Conservation (phyloP, 1,140 invertebrate species). For the Cydia pomonella region DNA sequence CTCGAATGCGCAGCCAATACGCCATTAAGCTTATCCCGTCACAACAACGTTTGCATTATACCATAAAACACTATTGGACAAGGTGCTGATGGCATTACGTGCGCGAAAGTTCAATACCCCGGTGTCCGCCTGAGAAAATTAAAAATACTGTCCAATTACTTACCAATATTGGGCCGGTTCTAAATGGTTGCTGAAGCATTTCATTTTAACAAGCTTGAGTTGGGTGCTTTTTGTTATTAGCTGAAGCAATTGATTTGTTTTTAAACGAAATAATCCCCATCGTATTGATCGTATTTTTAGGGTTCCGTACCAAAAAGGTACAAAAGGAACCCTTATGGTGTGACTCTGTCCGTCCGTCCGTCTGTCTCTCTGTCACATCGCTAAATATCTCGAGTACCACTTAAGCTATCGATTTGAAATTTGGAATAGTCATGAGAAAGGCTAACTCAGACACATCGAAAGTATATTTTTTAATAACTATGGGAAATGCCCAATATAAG, state of each 20-base stretch:
- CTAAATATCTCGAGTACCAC: no score
- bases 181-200: conserved; percentile 35
- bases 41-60: conserved; percentile 34
- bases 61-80: conserved; percentile 44
- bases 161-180: conserved; percentile 41
- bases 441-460: no score
- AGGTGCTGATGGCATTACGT: conserved; percentile 38
- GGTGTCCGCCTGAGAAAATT: conserved; percentile 47
- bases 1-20: conserved; percentile 12
- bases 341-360: no score
- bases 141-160: conserved; percentile 49
- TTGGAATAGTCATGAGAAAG: no score
- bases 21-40: conserved; percentile 25
- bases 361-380: no score
- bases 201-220: conserved; percentile 34
- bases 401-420: no score
- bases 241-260: conserved; percentile 12
- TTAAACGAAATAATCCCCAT: not conserved
- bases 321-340: no score
- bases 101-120: conserved; percentile 36
- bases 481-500: no score
- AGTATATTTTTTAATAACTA: no score
- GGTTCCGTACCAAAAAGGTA: no score
- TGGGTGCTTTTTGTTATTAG: conserved; percentile 29
- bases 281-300: no score